Evolutionary conservation across 2,797 vertebrate genomes (phyloP).

Genomic region (Passerculus sandwichensis): DNA sequence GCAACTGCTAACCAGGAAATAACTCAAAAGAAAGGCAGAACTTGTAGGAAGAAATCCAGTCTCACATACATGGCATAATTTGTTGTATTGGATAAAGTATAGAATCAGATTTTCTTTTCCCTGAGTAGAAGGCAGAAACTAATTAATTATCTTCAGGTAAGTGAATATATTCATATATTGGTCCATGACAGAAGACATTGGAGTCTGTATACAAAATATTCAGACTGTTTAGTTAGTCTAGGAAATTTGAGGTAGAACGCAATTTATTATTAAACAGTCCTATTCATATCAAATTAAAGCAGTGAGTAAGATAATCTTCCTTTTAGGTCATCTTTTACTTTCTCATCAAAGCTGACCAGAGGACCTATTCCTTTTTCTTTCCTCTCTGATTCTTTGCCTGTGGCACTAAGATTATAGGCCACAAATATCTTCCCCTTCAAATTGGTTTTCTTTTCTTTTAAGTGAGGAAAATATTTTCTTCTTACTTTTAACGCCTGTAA

Average conservation of each 20-base stretch:
- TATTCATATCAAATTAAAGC: not conserved
- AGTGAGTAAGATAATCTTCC: not conserved
- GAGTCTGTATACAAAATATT: not conserved
- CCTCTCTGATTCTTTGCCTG: not conserved
- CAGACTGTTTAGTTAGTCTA: not conserved
- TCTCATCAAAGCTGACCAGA: not conserved
- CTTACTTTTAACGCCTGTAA: not conserved
- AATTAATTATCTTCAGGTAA: not conserved
- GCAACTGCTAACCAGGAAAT: not conserved
- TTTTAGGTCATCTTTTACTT: not conserved
- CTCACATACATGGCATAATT: not conserved
- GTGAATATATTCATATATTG: not conserved
- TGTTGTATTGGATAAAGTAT: not conserved
- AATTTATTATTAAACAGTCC: not conserved
- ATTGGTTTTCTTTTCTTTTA: not conserved
- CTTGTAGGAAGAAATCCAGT: not conserved
- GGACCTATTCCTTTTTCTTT: not conserved
- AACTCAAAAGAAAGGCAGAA: not conserved
- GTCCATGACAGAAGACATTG: not conserved
- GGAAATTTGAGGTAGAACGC: not conserved
- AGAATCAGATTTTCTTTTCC: not conserved
- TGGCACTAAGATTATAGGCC: not conserved
- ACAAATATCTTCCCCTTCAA: not conserved
- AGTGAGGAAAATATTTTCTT: not conserved
- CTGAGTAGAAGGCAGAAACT: not conserved